phyloP scores from a whole-genome alignment of 2,888 invertebrate species.

The Cotesia congregata region DNA sequence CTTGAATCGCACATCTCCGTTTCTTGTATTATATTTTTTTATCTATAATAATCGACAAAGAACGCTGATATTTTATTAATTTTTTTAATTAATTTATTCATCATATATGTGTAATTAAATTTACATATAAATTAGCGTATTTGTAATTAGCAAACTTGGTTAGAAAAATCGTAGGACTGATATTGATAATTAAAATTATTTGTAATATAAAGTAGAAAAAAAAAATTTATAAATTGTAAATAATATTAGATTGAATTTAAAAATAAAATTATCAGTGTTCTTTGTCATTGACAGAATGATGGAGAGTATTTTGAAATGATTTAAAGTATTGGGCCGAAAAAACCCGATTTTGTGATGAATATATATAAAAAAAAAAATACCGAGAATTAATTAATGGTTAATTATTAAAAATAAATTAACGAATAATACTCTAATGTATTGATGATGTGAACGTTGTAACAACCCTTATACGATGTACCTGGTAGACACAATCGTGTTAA shows the following conservation, averaged over 20 bases:
- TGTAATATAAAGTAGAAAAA: conserved; percentile 1
- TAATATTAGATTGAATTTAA: not conserved
- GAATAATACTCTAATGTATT: conserved; percentile 43
- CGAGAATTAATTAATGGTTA: conserved; percentile 15
- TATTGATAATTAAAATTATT: conserved; percentile 1
- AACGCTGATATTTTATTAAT: conserved; percentile 18
- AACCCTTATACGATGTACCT: conserved; percentile 67
- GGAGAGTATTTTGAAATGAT: conserved; percentile 7
- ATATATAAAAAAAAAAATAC: conserved; percentile 26
- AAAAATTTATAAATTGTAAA: not conserved
- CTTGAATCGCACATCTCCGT: conserved; percentile 37
- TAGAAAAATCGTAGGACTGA: not conserved
- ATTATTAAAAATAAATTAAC: conserved; percentile 10
- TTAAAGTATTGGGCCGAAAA: conserved; percentile 35
- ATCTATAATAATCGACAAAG: conserved; percentile 22
- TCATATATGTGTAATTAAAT: not conserved
- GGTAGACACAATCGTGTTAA: conserved; percentile 64
- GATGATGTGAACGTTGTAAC: conserved; percentile 47
- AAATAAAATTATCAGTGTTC: conserved; percentile 15
- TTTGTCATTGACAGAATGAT: conserved; percentile 30
- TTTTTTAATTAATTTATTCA: conserved; percentile 4
- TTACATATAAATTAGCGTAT: not conserved
- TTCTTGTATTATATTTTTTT: conserved; percentile 46
- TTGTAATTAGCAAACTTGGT: not conserved
- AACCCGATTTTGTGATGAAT: conserved; percentile 36